These are phyloP conservation scores for Rhadinocentrus ornatus DNA, from an alignment of 2,797 vertebrate genomes.

Conservation along the genomic window DNA sequence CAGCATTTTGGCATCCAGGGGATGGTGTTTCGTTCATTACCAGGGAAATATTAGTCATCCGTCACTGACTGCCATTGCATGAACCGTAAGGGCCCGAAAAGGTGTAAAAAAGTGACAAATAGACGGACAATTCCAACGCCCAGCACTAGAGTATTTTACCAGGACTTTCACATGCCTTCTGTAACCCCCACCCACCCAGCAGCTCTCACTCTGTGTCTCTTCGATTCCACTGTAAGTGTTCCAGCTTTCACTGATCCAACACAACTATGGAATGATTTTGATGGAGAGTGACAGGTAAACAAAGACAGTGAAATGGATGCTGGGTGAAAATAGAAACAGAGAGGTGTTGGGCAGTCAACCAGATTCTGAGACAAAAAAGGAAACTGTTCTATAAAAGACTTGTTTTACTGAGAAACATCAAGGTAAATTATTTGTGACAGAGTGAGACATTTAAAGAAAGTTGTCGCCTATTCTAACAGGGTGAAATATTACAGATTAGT, in stretches of 20 bases:
- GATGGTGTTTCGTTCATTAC: slow-evolving; percentile 73
- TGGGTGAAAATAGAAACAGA: slow-evolving; percentile 35
- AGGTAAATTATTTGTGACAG: slow-evolving; percentile 6
- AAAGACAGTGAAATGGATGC: slow-evolving; percentile 31
- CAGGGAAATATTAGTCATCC: slow-evolving; percentile 73
- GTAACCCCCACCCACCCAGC: slow-evolving; percentile 7
- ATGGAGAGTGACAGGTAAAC: slow-evolving; percentile 51
- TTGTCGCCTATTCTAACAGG: too few species aligned
- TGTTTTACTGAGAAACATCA: slow-evolving; percentile 14
- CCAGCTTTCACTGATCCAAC: slow-evolving; percentile 37
- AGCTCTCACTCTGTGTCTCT: slow-evolving; percentile 8
- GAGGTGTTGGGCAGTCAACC: slow-evolving; percentile 29
- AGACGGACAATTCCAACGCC: slow-evolving; percentile 68
- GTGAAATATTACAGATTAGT: too few species aligned
- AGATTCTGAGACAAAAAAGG: slow-evolving; percentile 30
- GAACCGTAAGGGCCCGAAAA: slow-evolving; percentile 60
- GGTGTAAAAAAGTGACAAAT: slow-evolving; percentile 71
- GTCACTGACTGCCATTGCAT: slow-evolving; percentile 64
- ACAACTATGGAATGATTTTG: slow-evolving; percentile 31
- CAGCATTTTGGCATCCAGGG: slow-evolving; percentile 70
- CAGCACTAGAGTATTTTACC: slow-evolving; percentile 49
- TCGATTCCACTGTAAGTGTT: slow-evolving; percentile 40
- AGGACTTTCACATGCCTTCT: slow-evolving; percentile 52
- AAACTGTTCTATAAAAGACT: slow-evolving; percentile 15
- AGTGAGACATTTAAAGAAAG: neutral